Evolutionary conservation across 2,888 invertebrate genomes (phyloP), one percentile per base, ranked within the genome.

Genomic region (Melanophora roralis): DNA sequence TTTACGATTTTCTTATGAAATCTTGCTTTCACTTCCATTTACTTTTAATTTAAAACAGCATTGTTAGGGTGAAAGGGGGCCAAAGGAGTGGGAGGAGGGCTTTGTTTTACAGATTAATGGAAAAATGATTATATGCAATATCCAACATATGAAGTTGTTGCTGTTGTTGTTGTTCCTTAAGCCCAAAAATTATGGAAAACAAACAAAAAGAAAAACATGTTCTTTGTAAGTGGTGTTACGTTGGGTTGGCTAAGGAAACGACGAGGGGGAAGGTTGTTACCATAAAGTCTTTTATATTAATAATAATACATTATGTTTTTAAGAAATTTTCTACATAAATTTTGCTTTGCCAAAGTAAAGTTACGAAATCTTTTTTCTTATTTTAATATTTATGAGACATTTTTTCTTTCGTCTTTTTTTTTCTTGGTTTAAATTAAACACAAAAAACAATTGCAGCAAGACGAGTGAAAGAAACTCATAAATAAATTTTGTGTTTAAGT

Each of bases 401-500:
- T 45, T 43, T 27, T 27, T 27, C n/a, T 27, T 27, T 27, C 6
- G 27, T 6, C 6, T 27, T 43, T 43, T 43, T 14, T 8, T 43
- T 2, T 11, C 9, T 2, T 9, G 2, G 19, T 1, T 9, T 16
- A 45, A 9, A 11, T 16, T n/a, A n/a, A n/a, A 14, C 40, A 45
- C 19, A 45, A 19, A 19, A 9, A 45, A 11, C 45, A 45, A 51
- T 27, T 27, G n/a, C 36, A 11, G 34, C 6, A 21, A 57, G 38
- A 21, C 19, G 21, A 55, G 27, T 5, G 27, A 27, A 27, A 27
- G 23, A 34, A 55, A 19, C 45, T 45, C 6, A 36, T 53, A 53
- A 53, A 53, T 57, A 38, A n/a, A 40, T 59, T 59, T 40, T 23
- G 59, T 43, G 59, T 59, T 59, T 59, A 59, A 23, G 2, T 40